phyloP scores from a whole-genome alignment of 2,797 vertebrate species.

The Halcyon smyrnensis region DNA sequence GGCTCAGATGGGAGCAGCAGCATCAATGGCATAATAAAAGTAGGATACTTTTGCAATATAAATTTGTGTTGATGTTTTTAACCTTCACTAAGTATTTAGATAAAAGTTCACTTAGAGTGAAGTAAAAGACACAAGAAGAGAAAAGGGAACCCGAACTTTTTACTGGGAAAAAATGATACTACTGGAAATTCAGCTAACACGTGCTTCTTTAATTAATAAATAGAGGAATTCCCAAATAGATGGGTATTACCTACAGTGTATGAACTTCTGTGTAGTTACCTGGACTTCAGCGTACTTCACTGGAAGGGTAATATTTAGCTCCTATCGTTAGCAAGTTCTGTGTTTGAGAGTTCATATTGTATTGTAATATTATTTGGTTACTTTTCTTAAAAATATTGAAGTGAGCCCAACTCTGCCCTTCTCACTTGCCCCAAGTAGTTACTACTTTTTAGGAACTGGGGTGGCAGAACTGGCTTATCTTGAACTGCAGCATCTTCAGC shows the following conservation, averaged over 20 bases:
- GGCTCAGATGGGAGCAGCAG: background rate
- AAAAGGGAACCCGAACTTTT: background rate
- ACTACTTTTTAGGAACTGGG: background rate
- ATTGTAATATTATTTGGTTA: background rate
- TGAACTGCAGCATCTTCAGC: background rate
- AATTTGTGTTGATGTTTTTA: background rate
- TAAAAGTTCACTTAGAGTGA: background rate
- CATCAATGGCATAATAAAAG: background rate
- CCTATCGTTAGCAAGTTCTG: background rate
- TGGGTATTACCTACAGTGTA: background rate
- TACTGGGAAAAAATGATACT: background rate
- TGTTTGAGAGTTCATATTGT: background rate
- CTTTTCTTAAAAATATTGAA: background rate
- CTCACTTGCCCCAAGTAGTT: background rate
- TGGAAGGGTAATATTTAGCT: background rate
- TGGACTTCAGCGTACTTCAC: rapidly evolving
- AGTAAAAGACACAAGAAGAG: background rate
- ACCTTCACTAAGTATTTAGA: background rate
- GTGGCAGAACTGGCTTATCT: background rate
- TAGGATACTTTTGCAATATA: background rate
- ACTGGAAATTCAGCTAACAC: background rate
- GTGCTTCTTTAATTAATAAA: background rate
- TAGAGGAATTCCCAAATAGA: background rate
- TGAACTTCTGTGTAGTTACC: background rate
- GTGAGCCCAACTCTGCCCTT: background rate